Evolutionary conservation across 2,113 vertebrate genomes (phyloP), one percentile per base, ranked within the genome.

Genomic region (Lophura nycthemera): DNA sequence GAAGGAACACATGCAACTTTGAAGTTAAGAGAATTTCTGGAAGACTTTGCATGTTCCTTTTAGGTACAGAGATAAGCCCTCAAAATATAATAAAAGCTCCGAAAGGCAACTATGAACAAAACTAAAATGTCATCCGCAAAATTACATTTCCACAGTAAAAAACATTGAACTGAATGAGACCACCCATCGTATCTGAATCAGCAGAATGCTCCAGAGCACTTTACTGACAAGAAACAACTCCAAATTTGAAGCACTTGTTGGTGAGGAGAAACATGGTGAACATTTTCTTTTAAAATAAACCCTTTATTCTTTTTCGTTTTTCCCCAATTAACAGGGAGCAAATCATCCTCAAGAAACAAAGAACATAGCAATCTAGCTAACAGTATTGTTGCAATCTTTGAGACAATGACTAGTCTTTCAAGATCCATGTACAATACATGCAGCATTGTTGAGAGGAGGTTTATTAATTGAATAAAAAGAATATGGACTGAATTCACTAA

Each of bases 361-460:
- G 74, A 67, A 92, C 86, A 94, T 18, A 88, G 76, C 85, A 66
- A 95, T 90, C 91, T 95, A 93, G 73, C 70, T 95, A 97, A 97
- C 45, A 97, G 88, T 86, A 93, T 96, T 92, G 95, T 64, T 59
- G 88, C 96, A 95, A 97, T 95, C 96, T 98, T 88, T 97, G 84
- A 93, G 90, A 89, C 86, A 84, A 93, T 83, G 83, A 93, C 94
- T 96, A 87, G 92, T 95, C 89, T 54, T 19, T 97, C 97, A 96
- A 96, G 86, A 92, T 93, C 89, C 93, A 97, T 91, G 92, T 97
- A 93, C 4, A 11, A 89, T 89, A 97, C 73, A 38, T 74, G 94
- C 84, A 82, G 73, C 54, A 90, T 50, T 93, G 93, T 95, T 96
- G 95, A 76, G 76, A 88, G 57, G 61, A 74, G 29, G 73, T 95